phyloP scores from a whole-genome alignment of 1,140 invertebrate genomes.

The Aethina tumida region DNA sequence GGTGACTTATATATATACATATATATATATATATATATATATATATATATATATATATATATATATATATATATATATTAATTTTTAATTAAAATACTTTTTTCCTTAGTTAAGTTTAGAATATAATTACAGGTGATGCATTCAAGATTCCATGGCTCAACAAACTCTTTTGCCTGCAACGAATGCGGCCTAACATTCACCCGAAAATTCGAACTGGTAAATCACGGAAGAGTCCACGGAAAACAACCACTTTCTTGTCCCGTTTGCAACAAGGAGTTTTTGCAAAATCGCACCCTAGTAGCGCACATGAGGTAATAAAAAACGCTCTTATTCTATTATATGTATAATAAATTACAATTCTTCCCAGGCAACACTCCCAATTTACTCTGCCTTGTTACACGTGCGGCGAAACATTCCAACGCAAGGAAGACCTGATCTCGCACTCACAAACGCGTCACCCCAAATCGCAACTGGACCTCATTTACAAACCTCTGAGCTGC shows the following conservation, averaged over 20 bases:
- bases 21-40: too few relatives aligned
- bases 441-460: conserved; percentile 11
- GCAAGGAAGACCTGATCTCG: conserved; percentile 5
- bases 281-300: conserved; percentile 69
- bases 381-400: conserved; percentile 48
- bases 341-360: conserved; percentile 31
- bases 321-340: conserved; percentile 1
- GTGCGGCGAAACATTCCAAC: conserved; percentile 62
- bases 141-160: conserved; percentile 70
- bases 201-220: conserved; percentile 73
- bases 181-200: conserved; percentile 76
- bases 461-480: conserved; percentile 3
- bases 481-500: conserved; percentile 51
- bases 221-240: conserved; percentile 69
- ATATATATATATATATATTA: too few relatives aligned
- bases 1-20: too few relatives aligned
- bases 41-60: too few relatives aligned
- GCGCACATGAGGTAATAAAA: conserved; percentile 56
- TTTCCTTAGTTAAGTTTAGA: too few relatives aligned
- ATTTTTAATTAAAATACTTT: too few relatives aligned
- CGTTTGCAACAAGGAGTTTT: conserved; percentile 71
- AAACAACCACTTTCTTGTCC: conserved; percentile 70
- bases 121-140: conserved; percentile 48
- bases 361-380: conserved; percentile 48
- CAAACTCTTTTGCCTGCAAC: conserved; percentile 70